Evolutionary conservation across 1,140 invertebrate genomes (phyloP).

Genomic region (Aphelinus certus): DNA sequence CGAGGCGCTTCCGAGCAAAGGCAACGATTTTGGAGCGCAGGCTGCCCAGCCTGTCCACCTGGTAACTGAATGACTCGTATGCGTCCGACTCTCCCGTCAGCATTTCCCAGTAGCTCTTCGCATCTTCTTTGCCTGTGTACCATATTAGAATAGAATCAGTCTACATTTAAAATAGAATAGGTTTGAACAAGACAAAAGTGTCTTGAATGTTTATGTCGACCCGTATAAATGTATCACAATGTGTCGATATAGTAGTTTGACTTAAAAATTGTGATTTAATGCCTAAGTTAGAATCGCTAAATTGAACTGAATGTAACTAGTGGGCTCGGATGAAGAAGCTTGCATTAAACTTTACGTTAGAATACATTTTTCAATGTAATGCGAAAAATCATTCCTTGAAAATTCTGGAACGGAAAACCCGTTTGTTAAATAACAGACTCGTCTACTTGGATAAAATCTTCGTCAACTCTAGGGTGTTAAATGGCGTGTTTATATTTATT

Average conservation of each 20-base stretch:
- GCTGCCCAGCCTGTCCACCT: constrained; percentile 67
- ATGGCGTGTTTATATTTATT: too few species aligned
- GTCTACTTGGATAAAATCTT: too few species aligned
- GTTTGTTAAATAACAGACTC: too few species aligned
- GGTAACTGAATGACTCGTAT: constrained; percentile 61
- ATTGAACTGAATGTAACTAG: too few species aligned
- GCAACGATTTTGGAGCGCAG: constrained; percentile 68
- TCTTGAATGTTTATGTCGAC: constrained; percentile 1
- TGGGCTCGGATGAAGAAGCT: too few species aligned
- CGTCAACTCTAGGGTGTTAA: too few species aligned
- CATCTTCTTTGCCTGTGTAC: constrained; percentile 55
- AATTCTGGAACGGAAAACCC: too few species aligned
- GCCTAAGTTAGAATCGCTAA: background rate
- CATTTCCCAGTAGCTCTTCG: constrained; percentile 71
- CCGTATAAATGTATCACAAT: background rate
- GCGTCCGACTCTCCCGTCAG: constrained; percentile 67
- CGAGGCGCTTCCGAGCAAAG: constrained; percentile 61
- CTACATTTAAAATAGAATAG: too few species aligned
- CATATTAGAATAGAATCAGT: too few species aligned
- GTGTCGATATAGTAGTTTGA: background rate
- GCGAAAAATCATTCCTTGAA: too few species aligned
- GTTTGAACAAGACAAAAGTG: background rate
- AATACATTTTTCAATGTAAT: too few species aligned
- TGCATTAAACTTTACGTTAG: too few species aligned
- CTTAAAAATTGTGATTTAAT: background rate